These are phyloP conservation scores for Aphodius granarius DNA, from an alignment of 2,888 invertebrate species.

Conservation along the genomic window DNA sequence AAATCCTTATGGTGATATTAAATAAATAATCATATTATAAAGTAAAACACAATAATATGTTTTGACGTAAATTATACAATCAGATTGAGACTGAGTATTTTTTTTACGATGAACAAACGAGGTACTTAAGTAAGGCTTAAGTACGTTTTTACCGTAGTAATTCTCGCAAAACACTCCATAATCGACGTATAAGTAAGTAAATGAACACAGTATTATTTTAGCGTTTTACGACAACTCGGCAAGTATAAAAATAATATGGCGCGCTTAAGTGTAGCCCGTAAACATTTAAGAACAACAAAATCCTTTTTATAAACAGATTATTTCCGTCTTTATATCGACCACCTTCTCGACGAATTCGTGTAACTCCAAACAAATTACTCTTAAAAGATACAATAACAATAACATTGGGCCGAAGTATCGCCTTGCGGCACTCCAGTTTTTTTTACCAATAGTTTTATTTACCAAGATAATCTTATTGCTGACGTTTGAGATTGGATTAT, in stretches of 20 bases:
- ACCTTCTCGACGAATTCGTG: not conserved
- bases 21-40: not conserved
- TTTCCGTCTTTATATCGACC: not conserved
- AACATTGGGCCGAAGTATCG: no score
- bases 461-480: no score
- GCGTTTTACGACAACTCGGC: not conserved
- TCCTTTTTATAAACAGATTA: not conserved
- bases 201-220: not conserved
- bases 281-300: not conserved
- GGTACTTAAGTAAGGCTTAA: not conserved
- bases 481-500: not conserved
- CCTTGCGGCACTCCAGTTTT: no score
- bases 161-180: not conserved
- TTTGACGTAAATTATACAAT: not conserved
- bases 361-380: not conserved
- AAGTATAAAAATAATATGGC: not conserved
- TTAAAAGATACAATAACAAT: no score
- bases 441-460: no score
- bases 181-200: not conserved
- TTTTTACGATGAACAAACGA: not conserved
- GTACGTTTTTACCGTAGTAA: not conserved
- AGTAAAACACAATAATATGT: not conserved
- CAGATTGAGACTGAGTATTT: not conserved
- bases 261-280: not conserved
- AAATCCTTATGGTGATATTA: not conserved